Percentiles rank a stretch among this genome's conserved stretches.
These are phyloP conservation scores for Tympanuchus pallidicinctus DNA, from an alignment of 2,113 vertebrate species.

Conservation along the genomic window DNA sequence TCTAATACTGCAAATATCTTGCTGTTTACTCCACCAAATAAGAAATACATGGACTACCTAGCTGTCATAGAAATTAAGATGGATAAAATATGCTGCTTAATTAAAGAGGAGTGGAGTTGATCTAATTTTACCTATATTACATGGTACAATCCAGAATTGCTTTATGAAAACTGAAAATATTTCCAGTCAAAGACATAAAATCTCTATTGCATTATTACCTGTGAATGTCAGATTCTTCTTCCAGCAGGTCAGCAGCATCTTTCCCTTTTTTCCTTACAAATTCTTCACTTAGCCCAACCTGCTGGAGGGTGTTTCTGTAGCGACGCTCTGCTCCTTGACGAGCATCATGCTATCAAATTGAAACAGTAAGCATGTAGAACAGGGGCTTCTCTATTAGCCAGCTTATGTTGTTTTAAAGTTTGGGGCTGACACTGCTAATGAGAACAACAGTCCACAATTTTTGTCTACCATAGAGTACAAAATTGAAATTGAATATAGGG, in stretches of 20 bases:
- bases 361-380: neutral
- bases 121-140: neutral
- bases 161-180: neutral
- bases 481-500: neutral
- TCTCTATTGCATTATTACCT: slow-evolving; percentile 56
- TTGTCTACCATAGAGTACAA: neutral
- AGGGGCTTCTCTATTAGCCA: neutral
- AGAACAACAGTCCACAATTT: neutral
- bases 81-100: neutral
- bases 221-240: slow-evolving; percentile 30
- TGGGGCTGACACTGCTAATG: neutral
- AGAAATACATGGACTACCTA: neutral
- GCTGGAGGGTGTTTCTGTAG: slow-evolving; percentile 82
- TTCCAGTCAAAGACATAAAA: neutral
- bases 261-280: slow-evolving; percentile 86
- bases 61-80: neutral
- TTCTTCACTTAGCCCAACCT: slow-evolving; percentile 85
- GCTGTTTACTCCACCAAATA: neutral
- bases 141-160: neutral
- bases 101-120: neutral
- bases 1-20: neutral
- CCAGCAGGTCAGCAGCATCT: neutral
- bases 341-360: slow-evolving; percentile 76
- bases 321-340: slow-evolving; percentile 82
- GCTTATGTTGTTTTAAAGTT: neutral